phyloP scores from a whole-genome alignment of 53 echinoderm and acorn worm genomes.

The Pentamera pediparva region DNA sequence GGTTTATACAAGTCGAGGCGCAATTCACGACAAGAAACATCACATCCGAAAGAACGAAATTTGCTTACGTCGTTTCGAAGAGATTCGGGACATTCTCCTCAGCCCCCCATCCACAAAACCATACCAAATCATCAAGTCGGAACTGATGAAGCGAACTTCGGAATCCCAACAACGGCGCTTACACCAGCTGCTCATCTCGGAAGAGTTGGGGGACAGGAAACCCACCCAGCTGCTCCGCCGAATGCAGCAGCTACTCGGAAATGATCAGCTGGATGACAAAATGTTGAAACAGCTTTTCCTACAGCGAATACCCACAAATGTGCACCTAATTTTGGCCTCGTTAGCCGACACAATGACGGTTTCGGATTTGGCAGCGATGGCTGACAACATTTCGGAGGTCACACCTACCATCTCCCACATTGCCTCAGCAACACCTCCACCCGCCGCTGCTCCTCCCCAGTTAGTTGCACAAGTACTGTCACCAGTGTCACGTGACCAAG shows the following conservation, averaged over 20 bases:
- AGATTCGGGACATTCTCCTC: neutral
- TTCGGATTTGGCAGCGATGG: neutral
- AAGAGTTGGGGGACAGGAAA: neutral
- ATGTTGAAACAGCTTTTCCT: conserved; percentile 2
- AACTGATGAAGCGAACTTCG: neutral
- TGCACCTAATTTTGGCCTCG: conserved; percentile 15
- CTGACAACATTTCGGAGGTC: no score
- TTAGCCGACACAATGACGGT: no score
- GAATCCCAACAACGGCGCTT: neutral
- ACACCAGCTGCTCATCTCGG: no score
- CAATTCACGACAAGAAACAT: neutral
- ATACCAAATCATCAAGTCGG: neutral
- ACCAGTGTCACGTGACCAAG: no score
- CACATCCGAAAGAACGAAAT: neutral
- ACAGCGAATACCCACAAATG: neutral
- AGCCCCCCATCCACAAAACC: neutral
- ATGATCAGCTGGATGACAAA: neutral
- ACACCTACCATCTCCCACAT: neutral
- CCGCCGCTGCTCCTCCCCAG: neutral
- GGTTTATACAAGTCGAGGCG: neutral
- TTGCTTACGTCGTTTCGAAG: neutral
- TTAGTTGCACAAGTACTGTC: no score
- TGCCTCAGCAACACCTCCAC: no score
- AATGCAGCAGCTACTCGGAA: neutral
- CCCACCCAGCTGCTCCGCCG: neutral